Evolutionary conservation across 2,888 invertebrate species (phyloP).

Genomic region (Yponomeuta plumbellus): DNA sequence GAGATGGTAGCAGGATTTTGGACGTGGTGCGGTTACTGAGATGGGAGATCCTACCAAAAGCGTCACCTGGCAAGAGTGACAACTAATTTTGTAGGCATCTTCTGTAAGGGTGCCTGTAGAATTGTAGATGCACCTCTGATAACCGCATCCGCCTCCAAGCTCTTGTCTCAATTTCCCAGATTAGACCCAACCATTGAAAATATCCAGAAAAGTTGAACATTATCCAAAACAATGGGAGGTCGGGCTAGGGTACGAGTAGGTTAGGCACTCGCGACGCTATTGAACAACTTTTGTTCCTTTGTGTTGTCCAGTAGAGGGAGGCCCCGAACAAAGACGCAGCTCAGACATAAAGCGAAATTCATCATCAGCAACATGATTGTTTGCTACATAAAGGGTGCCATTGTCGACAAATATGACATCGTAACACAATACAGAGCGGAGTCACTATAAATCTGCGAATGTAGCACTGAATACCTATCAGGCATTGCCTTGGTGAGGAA

Average conservation of each 20-base stretch:
- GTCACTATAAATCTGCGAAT: constrained; percentile 3
- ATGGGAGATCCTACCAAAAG: too few relatives aligned
- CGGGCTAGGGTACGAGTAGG: constrained; percentile 48
- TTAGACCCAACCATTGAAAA: constrained; percentile 75
- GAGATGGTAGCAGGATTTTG: too few relatives aligned
- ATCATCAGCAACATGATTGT: constrained; percentile 76
- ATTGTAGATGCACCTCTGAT: neutral
- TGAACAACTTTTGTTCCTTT: constrained; percentile 76
- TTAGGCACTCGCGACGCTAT: constrained; percentile 67
- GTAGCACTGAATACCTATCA: neutral
- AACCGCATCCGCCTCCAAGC: constrained; percentile 29
- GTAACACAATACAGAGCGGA: constrained; percentile 50
- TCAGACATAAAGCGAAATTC: constrained; percentile 76
- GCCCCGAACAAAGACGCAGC: constrained; percentile 65
- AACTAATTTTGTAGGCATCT: too few relatives aligned
- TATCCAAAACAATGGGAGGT: constrained; percentile 72
- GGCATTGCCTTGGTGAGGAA: neutral
- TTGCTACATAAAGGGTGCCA: constrained; percentile 74
- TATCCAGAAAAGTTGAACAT: constrained; percentile 77
- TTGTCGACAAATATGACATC: constrained; percentile 75
- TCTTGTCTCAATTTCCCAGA: constrained; percentile 66
- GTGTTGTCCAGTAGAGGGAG: constrained; percentile 73
- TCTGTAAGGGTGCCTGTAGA: too few relatives aligned
- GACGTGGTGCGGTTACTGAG: too few relatives aligned
- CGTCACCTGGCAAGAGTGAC: too few relatives aligned